Conservation (phyloP, 2,113 vertebrate species). For the Deroptyus accipitrinus region DNA sequence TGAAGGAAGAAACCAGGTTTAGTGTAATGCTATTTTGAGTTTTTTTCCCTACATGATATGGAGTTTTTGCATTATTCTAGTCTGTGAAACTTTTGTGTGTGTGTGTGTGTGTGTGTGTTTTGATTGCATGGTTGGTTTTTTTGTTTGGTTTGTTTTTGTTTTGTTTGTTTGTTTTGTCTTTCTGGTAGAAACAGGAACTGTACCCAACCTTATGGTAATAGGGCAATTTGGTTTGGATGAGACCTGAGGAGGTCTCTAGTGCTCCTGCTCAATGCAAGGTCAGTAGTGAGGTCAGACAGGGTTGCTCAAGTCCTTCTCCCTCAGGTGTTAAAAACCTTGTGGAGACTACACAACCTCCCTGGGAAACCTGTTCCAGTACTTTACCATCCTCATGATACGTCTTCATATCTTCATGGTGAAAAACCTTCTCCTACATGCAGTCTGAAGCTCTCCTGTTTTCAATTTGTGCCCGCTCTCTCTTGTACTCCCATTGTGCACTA, state of each 20-base stretch:
- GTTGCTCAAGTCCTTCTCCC: not conserved
- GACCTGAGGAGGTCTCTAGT: not conserved
- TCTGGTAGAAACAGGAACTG: not conserved
- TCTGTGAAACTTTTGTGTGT: not conserved
- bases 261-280: not conserved
- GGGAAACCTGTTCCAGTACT: not conserved
- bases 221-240: not conserved
- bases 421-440: not conserved
- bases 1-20: not conserved
- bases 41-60: not conserved
- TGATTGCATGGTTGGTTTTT: not conserved
- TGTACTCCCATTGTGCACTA: not conserved
- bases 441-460: not conserved
- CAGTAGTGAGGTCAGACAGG: rapidly evolving
- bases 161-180: not conserved
- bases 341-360: not conserved
- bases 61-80: not conserved
- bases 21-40: not conserved
- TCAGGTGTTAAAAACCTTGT: not conserved
- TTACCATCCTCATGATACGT: rapidly evolving
- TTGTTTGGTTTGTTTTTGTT: not conserved
- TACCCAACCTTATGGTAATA: not conserved
- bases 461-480: not conserved
- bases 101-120: not conserved
- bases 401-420: not conserved